Evolutionary conservation across 2,797 vertebrate species (phyloP).

Genomic region (Sebastes hubbsi): DNA sequence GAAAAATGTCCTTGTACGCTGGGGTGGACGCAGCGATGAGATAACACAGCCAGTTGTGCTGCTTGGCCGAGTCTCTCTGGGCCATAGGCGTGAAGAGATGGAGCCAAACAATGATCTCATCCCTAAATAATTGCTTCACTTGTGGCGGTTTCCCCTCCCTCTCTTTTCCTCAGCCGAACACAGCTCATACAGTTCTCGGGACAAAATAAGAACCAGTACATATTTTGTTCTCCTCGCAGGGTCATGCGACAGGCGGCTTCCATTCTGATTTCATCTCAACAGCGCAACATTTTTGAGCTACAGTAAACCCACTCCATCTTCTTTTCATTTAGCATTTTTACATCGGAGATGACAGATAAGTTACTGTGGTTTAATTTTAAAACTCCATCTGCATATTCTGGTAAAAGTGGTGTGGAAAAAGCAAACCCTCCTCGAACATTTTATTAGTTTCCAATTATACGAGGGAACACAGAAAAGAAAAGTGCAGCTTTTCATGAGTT

Average conservation of each 20-base stretch:
- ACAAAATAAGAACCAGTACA: constrained; percentile 73
- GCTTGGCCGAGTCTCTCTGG: constrained; percentile 76
- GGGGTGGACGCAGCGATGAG: constrained; percentile 70
- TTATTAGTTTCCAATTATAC: constrained; percentile 10
- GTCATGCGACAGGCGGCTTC: constrained; percentile 63
- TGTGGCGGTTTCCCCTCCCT: constrained; percentile 77
- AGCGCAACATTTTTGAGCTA: constrained; percentile 22
- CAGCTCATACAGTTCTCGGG: constrained; percentile 70
- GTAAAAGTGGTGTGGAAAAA: not conserved
- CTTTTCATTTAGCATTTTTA: constrained; percentile 4
- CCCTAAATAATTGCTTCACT: constrained; percentile 86
- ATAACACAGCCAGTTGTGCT: constrained; percentile 79
- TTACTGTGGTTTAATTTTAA: not conserved
- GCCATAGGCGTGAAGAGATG: constrained; percentile 84
- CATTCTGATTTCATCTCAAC: constrained; percentile 49
- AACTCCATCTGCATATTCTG: not conserved
- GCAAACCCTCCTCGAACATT: not conserved
- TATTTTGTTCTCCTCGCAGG: constrained; percentile 57
- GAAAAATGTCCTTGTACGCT: constrained; percentile 66
- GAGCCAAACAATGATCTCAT: constrained; percentile 89
- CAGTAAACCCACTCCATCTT: constrained; percentile 6
- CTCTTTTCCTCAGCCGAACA: constrained; percentile 61
- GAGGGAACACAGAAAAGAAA: not conserved
- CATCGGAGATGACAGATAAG: constrained; percentile 24
- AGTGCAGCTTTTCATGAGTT: not conserved